Conservation (phyloP, 2,888 invertebrate species). For the Pilophorus perplexus region DNA sequence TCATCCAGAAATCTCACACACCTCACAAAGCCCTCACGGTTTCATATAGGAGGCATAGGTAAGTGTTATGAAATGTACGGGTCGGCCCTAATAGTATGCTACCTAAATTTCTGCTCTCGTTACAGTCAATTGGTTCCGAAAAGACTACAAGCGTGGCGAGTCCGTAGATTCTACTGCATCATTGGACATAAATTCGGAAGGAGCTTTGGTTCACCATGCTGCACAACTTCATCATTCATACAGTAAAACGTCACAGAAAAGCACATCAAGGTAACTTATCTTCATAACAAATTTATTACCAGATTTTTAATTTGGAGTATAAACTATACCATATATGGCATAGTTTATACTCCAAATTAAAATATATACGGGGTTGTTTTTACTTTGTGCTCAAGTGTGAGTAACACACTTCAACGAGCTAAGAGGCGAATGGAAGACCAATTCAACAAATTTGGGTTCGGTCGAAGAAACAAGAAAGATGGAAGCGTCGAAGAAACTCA, state of each 20-base stretch:
- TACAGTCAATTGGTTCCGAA: constrained; percentile 61
- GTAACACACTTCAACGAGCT: constrained; percentile 72
- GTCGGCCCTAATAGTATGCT: too few relatives aligned
- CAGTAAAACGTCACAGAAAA: constrained; percentile 50
- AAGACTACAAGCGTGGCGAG: constrained; percentile 56
- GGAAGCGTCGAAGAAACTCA: constrained; percentile 83
- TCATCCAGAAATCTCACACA: constrained; percentile 68
- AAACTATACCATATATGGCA: too few relatives aligned
- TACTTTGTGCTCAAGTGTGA: constrained; percentile 55
- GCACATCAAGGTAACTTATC: constrained; percentile 49
- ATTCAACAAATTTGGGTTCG: constrained; percentile 72
- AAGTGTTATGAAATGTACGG: constrained; percentile 37
- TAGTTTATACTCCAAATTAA: too few relatives aligned
- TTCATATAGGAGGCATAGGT: constrained; percentile 72
- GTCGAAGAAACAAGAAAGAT: constrained; percentile 83
- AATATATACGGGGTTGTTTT: background rate
- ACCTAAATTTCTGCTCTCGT: constrained; percentile 35
- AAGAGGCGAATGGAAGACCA: constrained; percentile 87
- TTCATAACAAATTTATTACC: too few relatives aligned
- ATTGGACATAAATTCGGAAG: constrained; percentile 52
- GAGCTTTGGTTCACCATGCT: constrained; percentile 53
- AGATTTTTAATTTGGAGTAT: too few relatives aligned
- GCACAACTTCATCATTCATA: constrained; percentile 54
- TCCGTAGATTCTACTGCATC: constrained; percentile 58
- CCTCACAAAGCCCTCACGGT: constrained; percentile 52